Percentiles rank a stretch among this genome's conserved stretches.
Evolutionary conservation across 2,113 vertebrate species (phyloP).

Genomic region (Oenanthe oenanthe): DNA sequence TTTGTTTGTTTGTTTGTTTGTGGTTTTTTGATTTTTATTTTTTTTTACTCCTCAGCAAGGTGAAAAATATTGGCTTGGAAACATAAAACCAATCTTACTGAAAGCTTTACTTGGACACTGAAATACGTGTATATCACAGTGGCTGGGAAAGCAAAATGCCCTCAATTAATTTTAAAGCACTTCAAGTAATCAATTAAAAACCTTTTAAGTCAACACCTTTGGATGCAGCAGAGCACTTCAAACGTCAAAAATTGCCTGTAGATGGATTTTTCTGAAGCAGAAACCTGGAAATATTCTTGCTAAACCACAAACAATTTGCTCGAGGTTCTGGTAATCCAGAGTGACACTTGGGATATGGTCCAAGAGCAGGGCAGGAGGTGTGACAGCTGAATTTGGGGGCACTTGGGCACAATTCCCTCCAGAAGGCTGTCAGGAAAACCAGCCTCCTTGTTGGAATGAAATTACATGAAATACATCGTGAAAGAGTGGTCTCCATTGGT

Average conservation of each 20-base stretch:
- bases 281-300: neutral
- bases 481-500: neutral
- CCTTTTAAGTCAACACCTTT: neutral
- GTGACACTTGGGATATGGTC: fast-evolving
- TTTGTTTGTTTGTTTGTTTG: too few species aligned
- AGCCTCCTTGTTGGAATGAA: neutral
- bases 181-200: neutral
- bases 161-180: neutral
- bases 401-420: neutral
- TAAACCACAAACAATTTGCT: neutral
- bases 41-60: neutral
- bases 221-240: neutral
- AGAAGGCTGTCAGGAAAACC: neutral
- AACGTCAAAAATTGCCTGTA: neutral
- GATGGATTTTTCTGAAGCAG: neutral
- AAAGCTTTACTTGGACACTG: neutral
- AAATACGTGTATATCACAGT: neutral
- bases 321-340: neutral
- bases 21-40: neutral
- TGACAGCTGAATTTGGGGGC: neutral
- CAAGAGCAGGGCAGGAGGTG: neutral
- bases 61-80: neutral
- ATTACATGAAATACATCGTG: neutral
- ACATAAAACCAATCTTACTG: neutral
- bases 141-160: neutral